Evolutionary conservation across 2,888 invertebrate species (phyloP).

Genomic region (Ormyrus pomaceus): DNA sequence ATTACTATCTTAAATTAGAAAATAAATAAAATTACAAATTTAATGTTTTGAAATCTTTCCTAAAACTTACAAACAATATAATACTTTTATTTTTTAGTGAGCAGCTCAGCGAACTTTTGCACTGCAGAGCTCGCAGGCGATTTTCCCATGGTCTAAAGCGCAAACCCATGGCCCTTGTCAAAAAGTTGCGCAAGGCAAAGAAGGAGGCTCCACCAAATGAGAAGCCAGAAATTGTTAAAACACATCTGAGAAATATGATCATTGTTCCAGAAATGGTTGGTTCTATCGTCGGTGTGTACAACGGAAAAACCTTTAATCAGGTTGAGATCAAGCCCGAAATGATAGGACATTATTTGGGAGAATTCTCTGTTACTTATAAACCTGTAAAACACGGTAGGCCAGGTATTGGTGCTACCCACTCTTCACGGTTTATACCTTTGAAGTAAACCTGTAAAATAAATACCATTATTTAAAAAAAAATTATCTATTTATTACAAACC

Average conservation of each 20-base stretch:
- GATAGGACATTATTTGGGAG: slow-evolving; percentile 97
- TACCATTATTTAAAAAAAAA: slow-evolving; percentile 4
- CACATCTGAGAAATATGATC: slow-evolving; percentile 99
- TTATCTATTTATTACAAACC: not conserved
- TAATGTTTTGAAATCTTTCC: too few species aligned
- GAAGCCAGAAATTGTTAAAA: slow-evolving; percentile 99
- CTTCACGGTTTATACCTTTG: slow-evolving; percentile 97
- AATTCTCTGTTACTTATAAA: slow-evolving; percentile 97
- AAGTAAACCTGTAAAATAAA: slow-evolving; percentile 80
- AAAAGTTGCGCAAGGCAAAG: slow-evolving; percentile 96
- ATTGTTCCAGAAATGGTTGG: slow-evolving; percentile 99
- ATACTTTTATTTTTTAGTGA: slow-evolving; percentile 82
- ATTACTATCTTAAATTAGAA: not conserved
- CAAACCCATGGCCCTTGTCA: slow-evolving; percentile 95
- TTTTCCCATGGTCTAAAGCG: slow-evolving; percentile 96
- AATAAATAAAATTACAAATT: not conserved
- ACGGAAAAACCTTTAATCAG: slow-evolving; percentile 96
- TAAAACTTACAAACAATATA: too few species aligned
- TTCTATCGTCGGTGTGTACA: slow-evolving; percentile 98
- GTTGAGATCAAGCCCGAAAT: slow-evolving; percentile 94
- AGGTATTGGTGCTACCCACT: slow-evolving; percentile 99
- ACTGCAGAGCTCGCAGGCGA: slow-evolving; percentile 93
- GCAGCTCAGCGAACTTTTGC: slow-evolving; percentile 96
- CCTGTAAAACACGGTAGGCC: slow-evolving; percentile 98
- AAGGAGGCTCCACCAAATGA: slow-evolving; percentile 97